Base-by-base conservation (phyloP, 2,113 vertebrate species). In the Tragulus kanchil region DNA sequence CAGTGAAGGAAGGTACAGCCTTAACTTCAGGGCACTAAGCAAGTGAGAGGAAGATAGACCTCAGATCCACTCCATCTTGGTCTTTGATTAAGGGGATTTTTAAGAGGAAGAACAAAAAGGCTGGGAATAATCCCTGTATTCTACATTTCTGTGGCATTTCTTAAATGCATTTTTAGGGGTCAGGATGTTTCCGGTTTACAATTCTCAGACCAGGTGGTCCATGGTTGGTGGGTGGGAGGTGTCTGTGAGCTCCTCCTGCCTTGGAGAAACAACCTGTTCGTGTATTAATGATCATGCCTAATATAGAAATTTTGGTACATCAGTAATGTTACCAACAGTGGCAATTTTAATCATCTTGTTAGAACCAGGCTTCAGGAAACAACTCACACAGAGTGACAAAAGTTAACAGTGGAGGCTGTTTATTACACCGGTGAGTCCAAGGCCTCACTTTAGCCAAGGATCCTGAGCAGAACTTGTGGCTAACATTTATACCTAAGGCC, bases 191-290 rank as follows among this genome's bases (percentile, higher is more conserved):
- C 28, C 16, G n/a, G 28, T 54, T 54, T n/a, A 79, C 5, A 31
- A n/a, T 54, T 79, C 77, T 79, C 50, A 31, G 50, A 52, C 28
- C 28, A 13, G 61, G 61, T 64, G 25, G 26, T 64, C 26, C 25
- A 7, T 79, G 28, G 77, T 5, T 31, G 54, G 9, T 42, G 0
- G 0, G 19, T 4, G 36, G n/a, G 17, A 6, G 67, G 19, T 42
- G 50, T 78, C 50, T 78, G 31, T 31, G 61, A 28, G 61, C 11
- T 64, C 61, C 26, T 28, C 61, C 13, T 64, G 77, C 28, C 77
- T 50, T 79, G 50, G 50, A 79, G 50, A 79, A 79, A 79, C 9
- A 79, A 79, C 77, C 50, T 79, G 50, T n/a, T 79, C 21, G 50
- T 79, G n/a, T 11, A 2, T 54, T 79, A 79, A 54, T 54, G 50